Evolutionary conservation across 2,888 invertebrate genomes (phyloP).

Genomic region (Lasioglossum zephyrum): DNA sequence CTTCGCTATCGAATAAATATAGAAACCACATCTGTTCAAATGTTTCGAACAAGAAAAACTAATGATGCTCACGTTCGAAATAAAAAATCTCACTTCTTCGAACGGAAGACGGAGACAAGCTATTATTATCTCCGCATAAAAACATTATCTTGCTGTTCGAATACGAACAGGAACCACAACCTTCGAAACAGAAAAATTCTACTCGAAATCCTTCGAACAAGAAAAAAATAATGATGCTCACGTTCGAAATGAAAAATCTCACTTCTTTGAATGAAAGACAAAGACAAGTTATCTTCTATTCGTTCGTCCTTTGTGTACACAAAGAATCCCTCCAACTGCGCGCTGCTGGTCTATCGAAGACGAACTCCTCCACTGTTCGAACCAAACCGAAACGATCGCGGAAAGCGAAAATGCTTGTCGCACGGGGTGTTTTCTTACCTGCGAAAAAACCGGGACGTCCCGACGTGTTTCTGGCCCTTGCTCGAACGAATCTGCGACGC

Average conservation of each 20-base stretch:
- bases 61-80: neutral
- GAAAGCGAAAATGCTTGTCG: neutral
- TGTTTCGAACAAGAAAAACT: too few relatives aligned
- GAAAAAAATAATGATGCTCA: neutral
- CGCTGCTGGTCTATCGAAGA: neutral
- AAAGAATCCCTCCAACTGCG: neutral
- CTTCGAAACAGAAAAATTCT: neutral
- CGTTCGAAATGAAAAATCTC: neutral
- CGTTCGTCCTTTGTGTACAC: neutral
- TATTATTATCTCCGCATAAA: neutral
- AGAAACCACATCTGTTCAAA: neutral
- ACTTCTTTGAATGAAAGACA: neutral
- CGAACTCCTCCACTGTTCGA: neutral
- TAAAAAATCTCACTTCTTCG: neutral
- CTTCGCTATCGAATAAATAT: neutral
- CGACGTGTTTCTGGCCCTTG: conserved; percentile 50
- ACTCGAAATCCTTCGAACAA: neutral
- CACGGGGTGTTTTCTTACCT: conserved; percentile 28
- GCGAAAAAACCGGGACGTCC: conserved; percentile 10
- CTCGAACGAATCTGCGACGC: conserved; percentile 51
- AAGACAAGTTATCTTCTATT: neutral
- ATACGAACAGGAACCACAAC: neutral
- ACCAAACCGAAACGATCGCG: neutral
- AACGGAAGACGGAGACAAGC: neutral
- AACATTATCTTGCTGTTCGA: too few relatives aligned